These are phyloP conservation scores for Drosophila gaucha DNA, from an alignment of 2,888 invertebrate genomes.

Conservation along the genomic window DNA sequence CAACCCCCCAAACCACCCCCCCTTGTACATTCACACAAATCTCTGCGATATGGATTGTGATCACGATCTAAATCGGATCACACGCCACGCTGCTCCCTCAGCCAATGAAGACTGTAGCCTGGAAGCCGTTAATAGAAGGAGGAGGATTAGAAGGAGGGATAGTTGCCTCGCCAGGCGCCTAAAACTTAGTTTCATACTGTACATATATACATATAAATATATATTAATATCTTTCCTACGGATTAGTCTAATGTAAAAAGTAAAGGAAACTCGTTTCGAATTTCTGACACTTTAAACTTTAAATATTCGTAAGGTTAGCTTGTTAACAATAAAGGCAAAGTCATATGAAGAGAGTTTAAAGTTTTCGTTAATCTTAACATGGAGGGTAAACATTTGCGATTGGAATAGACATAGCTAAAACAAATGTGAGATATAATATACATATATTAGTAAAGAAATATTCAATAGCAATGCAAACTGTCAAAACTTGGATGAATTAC, in stretches of 20 bases:
- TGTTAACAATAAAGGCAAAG: slow-evolving; percentile 62
- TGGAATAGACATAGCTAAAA: not conserved
- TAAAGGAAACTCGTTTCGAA: slow-evolving; percentile 18
- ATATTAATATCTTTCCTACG: slow-evolving; percentile 10
- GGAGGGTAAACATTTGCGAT: not conserved
- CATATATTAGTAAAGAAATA: too few species aligned
- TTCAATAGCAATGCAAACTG: not conserved
- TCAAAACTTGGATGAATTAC: not conserved
- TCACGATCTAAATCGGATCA: not conserved
- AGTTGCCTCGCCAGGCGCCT: slow-evolving; percentile 22
- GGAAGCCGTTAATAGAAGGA: slow-evolving; percentile 1
- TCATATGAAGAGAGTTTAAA: slow-evolving; percentile 43
- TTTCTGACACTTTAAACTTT: slow-evolving; percentile 18
- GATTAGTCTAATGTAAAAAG: slow-evolving; percentile 19
- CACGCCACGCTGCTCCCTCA: slow-evolving; percentile 24
- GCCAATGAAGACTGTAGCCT: slow-evolving; percentile 68
- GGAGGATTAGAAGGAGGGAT: slow-evolving; percentile 1
- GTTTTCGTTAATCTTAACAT: not conserved
- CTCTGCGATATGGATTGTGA: slow-evolving; percentile 44
- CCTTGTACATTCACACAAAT: slow-evolving; percentile 18
- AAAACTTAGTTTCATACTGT: slow-evolving; percentile 30
- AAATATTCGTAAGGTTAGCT: slow-evolving; percentile 20
- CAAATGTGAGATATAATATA: too few species aligned
- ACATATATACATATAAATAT: slow-evolving; percentile 25
- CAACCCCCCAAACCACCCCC: not conserved